Evolutionary conservation across 2,113 vertebrate genomes (phyloP).

Genomic region (Illadopsis cleaveri): DNA sequence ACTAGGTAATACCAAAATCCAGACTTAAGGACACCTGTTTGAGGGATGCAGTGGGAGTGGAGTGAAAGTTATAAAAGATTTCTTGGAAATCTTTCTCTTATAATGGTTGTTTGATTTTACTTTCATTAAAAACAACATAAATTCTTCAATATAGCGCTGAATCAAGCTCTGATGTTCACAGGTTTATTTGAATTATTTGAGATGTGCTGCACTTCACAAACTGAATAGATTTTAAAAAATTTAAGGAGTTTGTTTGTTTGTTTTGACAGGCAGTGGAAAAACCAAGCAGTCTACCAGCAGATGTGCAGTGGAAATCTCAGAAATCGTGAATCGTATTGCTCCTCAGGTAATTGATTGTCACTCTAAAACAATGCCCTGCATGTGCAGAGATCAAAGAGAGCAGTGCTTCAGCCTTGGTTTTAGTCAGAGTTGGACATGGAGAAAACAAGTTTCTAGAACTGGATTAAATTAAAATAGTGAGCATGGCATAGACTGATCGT

Average conservation of each 20-base stretch:
- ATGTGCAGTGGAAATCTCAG: slow-evolving; percentile 86
- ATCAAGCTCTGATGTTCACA: neutral
- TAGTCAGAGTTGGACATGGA: neutral
- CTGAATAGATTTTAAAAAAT: neutral
- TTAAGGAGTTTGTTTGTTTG: neutral
- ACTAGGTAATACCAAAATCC: slow-evolving; percentile 66
- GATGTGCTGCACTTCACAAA: neutral
- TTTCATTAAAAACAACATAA: neutral
- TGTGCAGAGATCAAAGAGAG: neutral
- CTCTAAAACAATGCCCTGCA: neutral
- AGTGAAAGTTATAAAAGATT: neutral
- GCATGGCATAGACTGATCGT: neutral
- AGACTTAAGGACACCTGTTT: neutral
- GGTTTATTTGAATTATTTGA: neutral
- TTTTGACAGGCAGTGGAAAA: slow-evolving; percentile 64
- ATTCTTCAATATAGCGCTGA: neutral
- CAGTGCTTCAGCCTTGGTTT: neutral
- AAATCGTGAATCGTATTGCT: slow-evolving; percentile 92
- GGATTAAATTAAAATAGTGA: neutral
- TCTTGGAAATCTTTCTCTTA: neutral
- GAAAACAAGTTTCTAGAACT: neutral
- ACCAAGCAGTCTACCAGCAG: slow-evolving; percentile 40
- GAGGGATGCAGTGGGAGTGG: neutral
- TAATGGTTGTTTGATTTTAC: neutral
- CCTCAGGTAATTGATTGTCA: slow-evolving; percentile 82